Base-by-base conservation (phyloP, 2,888 invertebrate genomes). In the Dasypogon diadema region DNA sequence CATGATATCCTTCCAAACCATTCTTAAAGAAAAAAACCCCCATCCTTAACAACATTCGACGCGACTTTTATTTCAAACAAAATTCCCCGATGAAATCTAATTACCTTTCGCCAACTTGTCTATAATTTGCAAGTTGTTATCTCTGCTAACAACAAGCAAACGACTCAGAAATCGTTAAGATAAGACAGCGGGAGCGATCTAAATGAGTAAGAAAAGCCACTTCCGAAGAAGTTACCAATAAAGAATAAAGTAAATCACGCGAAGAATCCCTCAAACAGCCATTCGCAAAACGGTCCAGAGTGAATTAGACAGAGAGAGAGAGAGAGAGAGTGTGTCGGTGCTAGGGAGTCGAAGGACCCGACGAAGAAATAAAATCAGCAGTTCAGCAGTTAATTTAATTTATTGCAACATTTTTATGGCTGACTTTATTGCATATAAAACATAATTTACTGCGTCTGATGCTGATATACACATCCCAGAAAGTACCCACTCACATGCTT, bases 371-470 rank as follows among this genome's bases (percentile, higher is more conserved):
- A 83, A 84, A 84, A 85, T 84, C 84, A 85, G 84, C 84, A 85
- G 84, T 84, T 84, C 74, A 74, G 84, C 84, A 85, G 85, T 85
- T 85, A 85, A 85, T 85, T 85, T 85, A 85, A 85, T 85, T 85
- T 85, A 85, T 85, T 84, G 84, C 84, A 82, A 83, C 84, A 84
- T 85, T 85, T 85, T 85, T 85, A 85, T 85, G 85, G 85, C 82
- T 84, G 85, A 85, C 85, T 85, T 85, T 85, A 85, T 85, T 85
- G 85, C 85, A 85, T 85, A 85, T 85, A 85, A 85, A 85, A 85
- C 83, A 85, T 85, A 85, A 85, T 85, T 85, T 85, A 85, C 83
- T 83, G 84, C 84, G 82, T 82, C 82, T 78, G 76, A 56, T 21
- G 73, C 75, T 76, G 78, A 76, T 78, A 76, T 75, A 76, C 78